Base-by-base conservation (phyloP, 2,113 vertebrate species). In the Buteo buteo region DNA sequence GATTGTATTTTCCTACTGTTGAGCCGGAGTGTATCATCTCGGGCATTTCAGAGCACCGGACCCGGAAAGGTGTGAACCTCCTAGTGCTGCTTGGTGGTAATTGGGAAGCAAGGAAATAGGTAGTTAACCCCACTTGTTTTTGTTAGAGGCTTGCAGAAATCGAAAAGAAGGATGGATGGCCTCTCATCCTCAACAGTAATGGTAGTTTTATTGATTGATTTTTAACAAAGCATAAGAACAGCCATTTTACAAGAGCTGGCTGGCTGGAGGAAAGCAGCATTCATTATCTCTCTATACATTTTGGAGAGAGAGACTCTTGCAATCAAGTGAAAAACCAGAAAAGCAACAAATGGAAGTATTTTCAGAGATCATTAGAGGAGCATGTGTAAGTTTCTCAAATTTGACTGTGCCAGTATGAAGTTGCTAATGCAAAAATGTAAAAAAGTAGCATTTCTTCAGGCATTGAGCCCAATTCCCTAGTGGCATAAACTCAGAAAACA, bases 271-370 rank as follows among this genome's bases (percentile, higher is more conserved):
- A 55, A n/a, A 15, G 26, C 61, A 29, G 62, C 29, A 4, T 32
- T 80, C 19, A 0, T 62, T 58, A 36, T 70, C 13, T 34, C n/a
- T 25, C 6, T 29, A 0, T 54, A 3, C 16, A 0, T 22, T 54
- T 38, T 12, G 26, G 16, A 79, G 26, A 10, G 16, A 44, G 16
- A 40, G 7, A 7, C 9, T 85, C 17, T 22, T 91, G 58, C 34
- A 49, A 5, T 38, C 31, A 26, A 31, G 45, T 0, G 1, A 18
- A 49, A 76, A 77, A 38, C 2, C 10, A 12, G 12, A n/a, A 84
- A 29, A 73, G 40, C 24, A 45, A 11, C 19, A 49, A 47, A 65
- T 0, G 2, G 13, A 13, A 34, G 7, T 72, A 13, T 77, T 55
- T 44, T 25, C 13, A 49, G 83, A 73, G 31, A 10, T 73, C 9